Evolutionary conservation across 2,888 invertebrate genomes (phyloP), one percentile per base, ranked within the genome.

Genomic region (Cheiracanthium punctorium): DNA sequence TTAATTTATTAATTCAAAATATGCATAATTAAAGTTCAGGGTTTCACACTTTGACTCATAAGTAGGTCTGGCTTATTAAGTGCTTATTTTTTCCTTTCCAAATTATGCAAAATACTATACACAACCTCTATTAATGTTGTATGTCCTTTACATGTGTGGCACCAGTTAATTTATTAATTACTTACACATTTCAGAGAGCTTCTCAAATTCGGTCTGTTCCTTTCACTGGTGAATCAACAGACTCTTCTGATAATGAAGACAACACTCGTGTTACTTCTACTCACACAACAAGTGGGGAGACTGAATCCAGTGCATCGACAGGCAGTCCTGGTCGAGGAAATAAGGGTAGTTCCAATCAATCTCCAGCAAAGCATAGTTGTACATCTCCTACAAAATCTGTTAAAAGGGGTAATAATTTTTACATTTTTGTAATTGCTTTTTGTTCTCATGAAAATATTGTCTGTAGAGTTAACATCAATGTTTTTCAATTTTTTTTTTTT

Each of bases 181-280:
- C n/a, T n/a, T n/a, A n/a, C n/a, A n/a, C n/a, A 96, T 52, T 98
- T 90, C 90, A 88, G 72, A 92, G 97, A 90, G 98, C 98, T 89
- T 97, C 97, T 92, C 98, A 98, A 93, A 98, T 98, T 90, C 94
- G 98, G 89, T 97, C 97, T 65, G 96, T 97, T 94, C 98, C 98
- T 12, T 98, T 98, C 91, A 96, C 96, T 20, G 98, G 97, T 1
- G 98, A 98, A 90, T 97, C 97, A 1, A 96, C 97, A 0, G 98
- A 98, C 91, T 97, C 97, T 0, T 97, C 97, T 12, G 98, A 98
- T 91, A 97, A 97, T 37, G 93, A 92, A 81, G 88, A 88, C 32
- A 80, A 80, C 28, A 81, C 85, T 7, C 33, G 88, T 29, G 70
- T 89, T 12, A 90, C 90, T 8, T 88, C 89, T 17, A 89, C 90